phyloP scores from a whole-genome alignment of 2,797 vertebrate species.

The Macrochelys suwanniensis region DNA sequence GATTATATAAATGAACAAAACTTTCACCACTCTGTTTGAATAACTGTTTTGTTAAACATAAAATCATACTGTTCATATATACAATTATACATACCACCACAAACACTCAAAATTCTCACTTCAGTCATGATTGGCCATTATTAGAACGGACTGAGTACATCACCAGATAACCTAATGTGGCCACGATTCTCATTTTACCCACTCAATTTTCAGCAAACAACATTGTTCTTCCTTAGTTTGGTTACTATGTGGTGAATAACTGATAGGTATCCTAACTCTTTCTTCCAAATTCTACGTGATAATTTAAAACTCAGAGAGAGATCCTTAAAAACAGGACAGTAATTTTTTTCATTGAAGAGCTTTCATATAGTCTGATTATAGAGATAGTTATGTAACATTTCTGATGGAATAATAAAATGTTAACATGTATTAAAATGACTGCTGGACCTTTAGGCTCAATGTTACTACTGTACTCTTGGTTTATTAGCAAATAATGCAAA shows the following conservation, averaged over 20 bases:
- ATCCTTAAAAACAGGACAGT: background rate
- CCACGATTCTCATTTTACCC: background rate
- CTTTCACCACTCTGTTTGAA: background rate
- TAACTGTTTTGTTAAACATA: background rate
- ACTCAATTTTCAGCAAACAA: background rate
- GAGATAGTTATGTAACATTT: background rate
- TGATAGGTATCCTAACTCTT: background rate
- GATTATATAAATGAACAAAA: background rate
- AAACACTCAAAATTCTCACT: background rate
- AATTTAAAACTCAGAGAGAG: background rate
- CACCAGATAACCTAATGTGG: background rate
- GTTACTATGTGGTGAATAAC: background rate
- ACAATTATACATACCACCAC: rapidly evolving
- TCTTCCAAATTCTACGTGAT: background rate
- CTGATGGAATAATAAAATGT: background rate
- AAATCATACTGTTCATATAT: background rate
- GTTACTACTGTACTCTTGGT: background rate
- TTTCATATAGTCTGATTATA: background rate
- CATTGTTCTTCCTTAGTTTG: no score
- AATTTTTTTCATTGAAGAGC: background rate
- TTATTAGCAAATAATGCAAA: background rate
- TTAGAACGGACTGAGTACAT: background rate
- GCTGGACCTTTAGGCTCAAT: background rate
- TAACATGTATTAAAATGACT: background rate
- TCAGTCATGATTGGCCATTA: background rate